Base-by-base conservation (phyloP, 2,888 invertebrate genomes). In the Allacma fusca region DNA sequence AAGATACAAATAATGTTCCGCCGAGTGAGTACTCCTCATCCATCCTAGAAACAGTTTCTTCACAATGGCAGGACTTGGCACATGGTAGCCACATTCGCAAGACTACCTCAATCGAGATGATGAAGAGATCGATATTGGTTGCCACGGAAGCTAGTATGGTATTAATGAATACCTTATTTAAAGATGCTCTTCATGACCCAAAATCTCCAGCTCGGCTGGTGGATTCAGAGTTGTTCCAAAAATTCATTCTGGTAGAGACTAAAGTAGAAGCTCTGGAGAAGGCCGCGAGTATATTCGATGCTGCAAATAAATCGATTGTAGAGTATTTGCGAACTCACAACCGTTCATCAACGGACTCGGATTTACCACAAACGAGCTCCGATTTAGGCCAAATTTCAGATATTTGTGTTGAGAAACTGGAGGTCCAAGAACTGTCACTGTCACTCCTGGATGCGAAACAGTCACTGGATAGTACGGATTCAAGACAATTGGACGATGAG, bases 141-240 rank as follows among this genome's bases (percentile, higher is more conserved):
- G 74, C 74, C 9, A 34, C 74, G 19, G 74, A 74, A 74, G 40
- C 65, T 12, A 59, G 59, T 24, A 9, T 74, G n/a, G 40, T 74
- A 24, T 21, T 74, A 1, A 74, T 74, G 74, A 29, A 74, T 29
- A 65, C 74, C 2, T 26, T 74, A 2, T 74, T 74, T 23, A 16
- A n/a, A 1, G 74, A 74, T n/a, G 59, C 74, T 2, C n/a, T 72
- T n/a, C 19, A 59, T 16, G 62, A 72, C 21, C 44, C 40, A 13
- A 9, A 64, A 2, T 19, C 59, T 12, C 13, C 74, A 1, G n/a
- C 26, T 24, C 21, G 12, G 19, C 43, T 74, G 43, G 23, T 29
- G 16, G 40, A 23, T 19, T 74, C 64, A 0, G 1, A 12, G 7
- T 26, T 29, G 2, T 74, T 74, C 43, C 29, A 74, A 24, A 19